These are phyloP conservation scores for Hypomesus transpacificus DNA, from an alignment of 2,113 vertebrate species.

Conservation along the genomic window DNA sequence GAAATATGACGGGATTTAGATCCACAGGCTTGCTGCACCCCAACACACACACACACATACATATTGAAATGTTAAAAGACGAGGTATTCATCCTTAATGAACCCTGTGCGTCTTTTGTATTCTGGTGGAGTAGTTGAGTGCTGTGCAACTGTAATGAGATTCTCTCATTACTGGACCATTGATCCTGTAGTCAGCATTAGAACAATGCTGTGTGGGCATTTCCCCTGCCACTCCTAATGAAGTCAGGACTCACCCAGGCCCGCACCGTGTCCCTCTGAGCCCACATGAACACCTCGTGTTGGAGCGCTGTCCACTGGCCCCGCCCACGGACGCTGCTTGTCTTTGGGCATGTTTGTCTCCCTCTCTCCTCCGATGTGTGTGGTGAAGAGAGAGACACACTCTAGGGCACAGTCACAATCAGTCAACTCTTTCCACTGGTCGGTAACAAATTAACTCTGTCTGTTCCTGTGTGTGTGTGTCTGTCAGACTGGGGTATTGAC, in stretches of 20 bases:
- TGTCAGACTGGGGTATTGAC: no score
- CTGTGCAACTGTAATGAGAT: background rate
- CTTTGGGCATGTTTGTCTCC: no score
- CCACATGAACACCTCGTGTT: background rate
- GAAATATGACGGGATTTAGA: background rate
- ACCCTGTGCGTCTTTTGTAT: slow-evolving; percentile 6
- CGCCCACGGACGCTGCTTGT: no score
- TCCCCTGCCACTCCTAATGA: slow-evolving; percentile 8
- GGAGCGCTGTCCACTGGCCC: background rate
- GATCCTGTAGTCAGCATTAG: slow-evolving; percentile 29
- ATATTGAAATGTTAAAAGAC: background rate
- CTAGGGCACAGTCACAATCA: no score
- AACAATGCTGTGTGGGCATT: slow-evolving; percentile 29
- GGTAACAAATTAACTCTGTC: no score
- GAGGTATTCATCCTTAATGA: background rate
- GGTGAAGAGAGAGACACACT: no score
- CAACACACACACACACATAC: background rate
- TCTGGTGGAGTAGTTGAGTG: background rate
- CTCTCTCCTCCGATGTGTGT: no score
- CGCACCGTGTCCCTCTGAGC: no score
- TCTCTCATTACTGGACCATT: slow-evolving; percentile 32
- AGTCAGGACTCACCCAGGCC: background rate
- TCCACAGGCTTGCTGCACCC: background rate
- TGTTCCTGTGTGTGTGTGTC: no score
- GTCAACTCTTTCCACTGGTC: no score